phyloP scores from a whole-genome alignment of 2,888 invertebrate genomes.

The Pandemis heparana region DNA sequence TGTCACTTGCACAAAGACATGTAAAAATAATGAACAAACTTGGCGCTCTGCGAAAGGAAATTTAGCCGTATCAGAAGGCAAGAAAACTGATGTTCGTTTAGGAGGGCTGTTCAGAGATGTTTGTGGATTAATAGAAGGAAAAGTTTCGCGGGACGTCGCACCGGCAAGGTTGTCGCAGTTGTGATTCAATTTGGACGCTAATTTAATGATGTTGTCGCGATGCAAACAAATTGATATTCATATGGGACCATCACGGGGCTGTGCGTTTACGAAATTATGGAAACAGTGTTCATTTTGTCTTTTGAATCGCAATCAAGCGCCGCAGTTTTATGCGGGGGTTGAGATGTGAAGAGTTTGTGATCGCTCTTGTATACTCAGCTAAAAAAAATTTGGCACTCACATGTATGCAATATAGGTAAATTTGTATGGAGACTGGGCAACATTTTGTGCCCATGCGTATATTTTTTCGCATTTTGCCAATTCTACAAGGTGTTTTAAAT shows the following conservation, averaged over 20 bases:
- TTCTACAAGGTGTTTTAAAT: no score
- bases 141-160: conserved; percentile 82
- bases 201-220: conserved; percentile 83
- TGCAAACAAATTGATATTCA: conserved; percentile 85
- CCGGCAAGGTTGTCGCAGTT: conserved; percentile 84
- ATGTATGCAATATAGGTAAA: no score
- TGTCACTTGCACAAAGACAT: conserved; percentile 85
- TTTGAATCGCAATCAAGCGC: conserved; percentile 32
- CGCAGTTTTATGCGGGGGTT: conserved; percentile 14
- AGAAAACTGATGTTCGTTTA: conserved; percentile 67
- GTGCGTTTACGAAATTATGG: conserved; percentile 60
- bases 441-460: no score
- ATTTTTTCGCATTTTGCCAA: no score
- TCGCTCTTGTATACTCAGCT: no score
- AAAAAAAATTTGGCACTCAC: no score
- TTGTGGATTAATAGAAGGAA: conserved; percentile 85
- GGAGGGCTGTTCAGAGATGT: conserved; percentile 67
- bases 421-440: no score
- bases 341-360: not conserved
- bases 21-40: conserved; percentile 86
- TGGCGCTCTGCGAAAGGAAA: conserved; percentile 62
- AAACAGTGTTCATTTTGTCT: conserved; percentile 28
- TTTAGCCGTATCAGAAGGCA: conserved; percentile 61
- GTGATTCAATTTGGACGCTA: conserved; percentile 86
- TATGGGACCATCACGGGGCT: conserved; percentile 79